A percentile compares a stretch with the other conserved stretches of the same genome.
Conservation (phyloP, 2,797 vertebrate species). For the Schizothorax lantsangensis region DNA sequence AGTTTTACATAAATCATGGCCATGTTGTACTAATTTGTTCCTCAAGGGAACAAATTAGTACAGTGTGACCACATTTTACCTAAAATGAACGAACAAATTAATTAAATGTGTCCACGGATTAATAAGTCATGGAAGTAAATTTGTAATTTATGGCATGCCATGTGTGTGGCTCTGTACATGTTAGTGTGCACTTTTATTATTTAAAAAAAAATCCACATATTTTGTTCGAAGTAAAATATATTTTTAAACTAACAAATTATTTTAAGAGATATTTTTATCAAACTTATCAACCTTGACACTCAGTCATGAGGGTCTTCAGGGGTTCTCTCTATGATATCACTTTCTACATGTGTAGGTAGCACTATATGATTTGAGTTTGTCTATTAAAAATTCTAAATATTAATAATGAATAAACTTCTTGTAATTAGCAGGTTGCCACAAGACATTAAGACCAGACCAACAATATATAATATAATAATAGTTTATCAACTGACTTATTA, state of each 20-base stretch:
- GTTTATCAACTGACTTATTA: neutral
- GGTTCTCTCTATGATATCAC: neutral
- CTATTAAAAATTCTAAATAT: neutral
- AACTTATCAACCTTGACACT: too few relatives aligned
- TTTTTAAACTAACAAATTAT: neutral
- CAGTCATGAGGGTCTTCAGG: neutral
- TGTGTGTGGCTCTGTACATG: neutral
- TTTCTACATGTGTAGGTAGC: neutral
- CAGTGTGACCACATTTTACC: neutral
- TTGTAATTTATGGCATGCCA: neutral
- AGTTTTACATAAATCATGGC: neutral
- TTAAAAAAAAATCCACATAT: neutral
- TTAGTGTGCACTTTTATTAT: neutral
- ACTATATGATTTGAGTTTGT: neutral
- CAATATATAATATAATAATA: neutral
- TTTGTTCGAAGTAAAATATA: neutral
- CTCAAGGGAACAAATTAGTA: constrained; percentile 6
- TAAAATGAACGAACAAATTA: neutral
- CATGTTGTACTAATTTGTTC: neutral
- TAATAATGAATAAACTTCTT: neutral
- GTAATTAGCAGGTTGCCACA: neutral
- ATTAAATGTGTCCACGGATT: neutral
- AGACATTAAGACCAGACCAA: neutral
- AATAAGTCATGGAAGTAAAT: neutral
- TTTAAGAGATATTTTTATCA: neutral